Conservation (phyloP, 2,113 vertebrate genomes). For the Dolichallabes microphthalmus region DNA sequence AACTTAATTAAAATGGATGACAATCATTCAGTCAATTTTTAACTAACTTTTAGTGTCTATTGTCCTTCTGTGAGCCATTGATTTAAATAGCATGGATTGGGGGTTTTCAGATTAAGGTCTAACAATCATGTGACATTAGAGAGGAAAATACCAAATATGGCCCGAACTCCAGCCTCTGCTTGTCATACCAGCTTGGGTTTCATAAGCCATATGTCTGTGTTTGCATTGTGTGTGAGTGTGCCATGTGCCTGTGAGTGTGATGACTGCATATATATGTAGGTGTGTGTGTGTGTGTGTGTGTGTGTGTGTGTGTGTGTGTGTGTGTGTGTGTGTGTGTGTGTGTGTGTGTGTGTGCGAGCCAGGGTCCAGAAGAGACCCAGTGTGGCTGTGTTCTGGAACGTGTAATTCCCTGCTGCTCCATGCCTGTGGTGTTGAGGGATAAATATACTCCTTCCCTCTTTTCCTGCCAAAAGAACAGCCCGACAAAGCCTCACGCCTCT, state of each 20-base stretch:
- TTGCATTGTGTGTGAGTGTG: conserved; percentile 44
- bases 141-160: conserved; percentile 53
- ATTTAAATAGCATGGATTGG: not conserved
- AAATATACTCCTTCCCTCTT: conserved; percentile 52
- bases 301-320: not conserved
- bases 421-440: conserved; percentile 48
- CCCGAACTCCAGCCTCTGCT: conserved; percentile 36
- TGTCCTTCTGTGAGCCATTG: not conserved
- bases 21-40: not conserved
- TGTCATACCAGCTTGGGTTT: conserved; percentile 47
- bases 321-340: conserved; percentile 37
- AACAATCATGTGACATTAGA: conserved; percentile 34
- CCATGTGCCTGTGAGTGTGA: conserved; percentile 18
- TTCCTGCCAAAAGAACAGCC: conserved; percentile 57
- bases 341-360: conserved; percentile 39
- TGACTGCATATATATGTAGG: not conserved
- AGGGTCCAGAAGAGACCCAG: conserved; percentile 51
- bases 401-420: conserved; percentile 49
- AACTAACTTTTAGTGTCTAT: not conserved
- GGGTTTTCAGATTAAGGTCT: not conserved
- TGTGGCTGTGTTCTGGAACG: conserved; percentile 52
- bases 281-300: conserved; percentile 5
- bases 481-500: conserved; percentile 41
- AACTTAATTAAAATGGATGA: not conserved
- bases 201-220: conserved; percentile 48